A percentile compares a stretch with the other conserved stretches of the same genome.
Evolutionary conservation across 2,888 invertebrate genomes (phyloP).

Genomic region (Agrilus mali): DNA sequence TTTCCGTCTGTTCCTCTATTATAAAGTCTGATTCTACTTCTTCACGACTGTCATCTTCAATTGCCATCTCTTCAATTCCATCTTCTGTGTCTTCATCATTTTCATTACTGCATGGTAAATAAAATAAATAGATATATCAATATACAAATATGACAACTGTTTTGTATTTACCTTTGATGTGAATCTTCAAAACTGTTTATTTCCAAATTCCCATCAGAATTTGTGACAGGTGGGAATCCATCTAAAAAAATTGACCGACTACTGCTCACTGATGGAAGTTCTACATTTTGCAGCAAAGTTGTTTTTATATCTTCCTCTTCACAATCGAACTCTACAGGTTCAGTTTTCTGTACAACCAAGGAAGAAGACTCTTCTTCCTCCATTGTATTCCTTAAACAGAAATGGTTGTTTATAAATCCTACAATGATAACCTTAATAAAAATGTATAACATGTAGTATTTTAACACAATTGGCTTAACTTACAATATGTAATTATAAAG

Average conservation of each 20-base stretch:
- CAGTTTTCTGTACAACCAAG: neutral
- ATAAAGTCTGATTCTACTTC: slow-evolving; percentile 4
- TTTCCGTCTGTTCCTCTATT: neutral
- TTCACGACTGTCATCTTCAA: slow-evolving; percentile 10
- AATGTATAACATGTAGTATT: too few species aligned
- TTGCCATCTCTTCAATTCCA: slow-evolving; percentile 7
- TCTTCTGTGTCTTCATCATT: slow-evolving; percentile 8
- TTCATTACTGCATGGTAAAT: neutral
- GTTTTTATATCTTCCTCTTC: slow-evolving; percentile 8
- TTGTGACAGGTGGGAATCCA: slow-evolving; percentile 3
- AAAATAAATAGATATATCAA: neutral
- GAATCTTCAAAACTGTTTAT: slow-evolving; percentile 14
- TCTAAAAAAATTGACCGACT: too few species aligned
- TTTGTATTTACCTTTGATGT: neutral
- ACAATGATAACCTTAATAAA: too few species aligned
- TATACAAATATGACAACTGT: neutral
- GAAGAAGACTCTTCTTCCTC: neutral
- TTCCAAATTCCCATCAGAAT: slow-evolving; percentile 20
- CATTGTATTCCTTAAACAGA: slow-evolving; percentile 1
- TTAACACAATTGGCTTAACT: too few species aligned
- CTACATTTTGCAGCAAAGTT: slow-evolving; percentile 8
- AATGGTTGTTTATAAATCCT: too few species aligned
- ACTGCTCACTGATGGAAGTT: too few species aligned
- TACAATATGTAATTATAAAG: too few species aligned
- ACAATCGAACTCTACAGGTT: slow-evolving; percentile 2